Evolutionary conservation across 2,113 vertebrate species (phyloP), one percentile per base, ranked within the genome.

Genomic region (Lepus timidus): DNA sequence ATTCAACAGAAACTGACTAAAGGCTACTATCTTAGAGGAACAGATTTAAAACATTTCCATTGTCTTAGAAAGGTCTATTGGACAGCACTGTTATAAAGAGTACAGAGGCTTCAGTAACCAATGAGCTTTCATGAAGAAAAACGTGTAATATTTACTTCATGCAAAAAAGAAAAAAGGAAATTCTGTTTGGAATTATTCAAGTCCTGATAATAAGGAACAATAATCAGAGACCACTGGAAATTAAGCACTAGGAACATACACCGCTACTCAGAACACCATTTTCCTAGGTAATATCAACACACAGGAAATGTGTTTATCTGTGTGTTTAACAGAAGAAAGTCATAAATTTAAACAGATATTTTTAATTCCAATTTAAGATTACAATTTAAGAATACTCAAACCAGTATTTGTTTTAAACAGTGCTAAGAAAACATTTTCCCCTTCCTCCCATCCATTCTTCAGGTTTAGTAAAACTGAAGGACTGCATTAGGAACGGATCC

Each of bases 121-220:
- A 25, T 71, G 70, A 78, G 71, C 5, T 64, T 27, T 70, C 78
- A 6, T 20, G 33, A 87, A 61, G 49, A 74, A 61, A 86, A 58
- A 29, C 16, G 36, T 31, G 25, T 6, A 74, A 17, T 75, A 81
- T 81, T 89, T 29, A 67, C 49, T 84, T 64, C 33, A n/a, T 16
- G 9, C 12, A 22, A 74, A 87, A 83, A 33, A n/a, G 31, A 70
- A 74, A 76, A 89, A 58, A 17, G 74, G 27, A 79, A 85, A 23
- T 87, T 85, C 31, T 49, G 33, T 67, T 82, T 82, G 70, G 68
- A 87, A 82, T 81, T 87, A 82, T 74, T 88, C 61, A 91, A 83
- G 74, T n/a, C 23, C 49, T 39, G 68, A n/a, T 70, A 51, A 62
- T 11, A 76, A 10, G 14, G 25, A 87, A 27, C n/a, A 55, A 36